Conservation (phyloP, 1,140 invertebrate genomes). For the Apolygus lucorum region DNA sequence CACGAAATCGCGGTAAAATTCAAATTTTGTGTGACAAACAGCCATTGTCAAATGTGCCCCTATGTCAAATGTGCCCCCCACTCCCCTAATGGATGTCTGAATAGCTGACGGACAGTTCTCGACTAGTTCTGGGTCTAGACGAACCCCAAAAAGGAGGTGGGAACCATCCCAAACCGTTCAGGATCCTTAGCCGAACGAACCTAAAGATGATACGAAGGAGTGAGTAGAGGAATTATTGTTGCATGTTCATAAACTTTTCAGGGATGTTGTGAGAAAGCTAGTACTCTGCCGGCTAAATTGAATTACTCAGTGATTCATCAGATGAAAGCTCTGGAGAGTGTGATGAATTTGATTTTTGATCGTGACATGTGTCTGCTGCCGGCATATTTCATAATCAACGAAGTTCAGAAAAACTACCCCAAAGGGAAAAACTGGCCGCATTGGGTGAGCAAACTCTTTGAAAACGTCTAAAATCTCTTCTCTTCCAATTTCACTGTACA, state of each 20-base stretch:
- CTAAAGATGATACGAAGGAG: too few species aligned
- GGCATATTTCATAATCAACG: conserved; percentile 89
- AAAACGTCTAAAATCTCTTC: background rate
- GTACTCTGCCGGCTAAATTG: conserved; percentile 61
- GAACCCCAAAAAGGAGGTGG: too few species aligned
- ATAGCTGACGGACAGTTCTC: too few species aligned
- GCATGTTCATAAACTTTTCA: conserved; percentile 40
- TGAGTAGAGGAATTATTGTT: conserved; percentile 10
- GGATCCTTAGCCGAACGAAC: too few species aligned
- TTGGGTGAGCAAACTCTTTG: conserved; percentile 55
- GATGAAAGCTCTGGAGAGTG: conserved; percentile 64
- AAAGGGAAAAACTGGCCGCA: conserved; percentile 76
- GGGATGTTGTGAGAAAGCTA: conserved; percentile 79
- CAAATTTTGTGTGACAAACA: too few species aligned
- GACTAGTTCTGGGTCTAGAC: too few species aligned
- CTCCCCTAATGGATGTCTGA: too few species aligned
- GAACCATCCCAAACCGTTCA: too few species aligned
- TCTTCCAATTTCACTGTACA: too few species aligned
- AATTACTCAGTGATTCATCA: conserved; percentile 71
- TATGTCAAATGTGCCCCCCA: too few species aligned
- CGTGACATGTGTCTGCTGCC: conserved; percentile 84
- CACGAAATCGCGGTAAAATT: too few species aligned
- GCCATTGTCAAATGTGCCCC: too few species aligned
- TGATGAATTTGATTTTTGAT: conserved; percentile 85
- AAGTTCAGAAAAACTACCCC: conserved; percentile 75